Conservation (phyloP, 1,140 invertebrate species). For the Chymomyza costata region DNA sequence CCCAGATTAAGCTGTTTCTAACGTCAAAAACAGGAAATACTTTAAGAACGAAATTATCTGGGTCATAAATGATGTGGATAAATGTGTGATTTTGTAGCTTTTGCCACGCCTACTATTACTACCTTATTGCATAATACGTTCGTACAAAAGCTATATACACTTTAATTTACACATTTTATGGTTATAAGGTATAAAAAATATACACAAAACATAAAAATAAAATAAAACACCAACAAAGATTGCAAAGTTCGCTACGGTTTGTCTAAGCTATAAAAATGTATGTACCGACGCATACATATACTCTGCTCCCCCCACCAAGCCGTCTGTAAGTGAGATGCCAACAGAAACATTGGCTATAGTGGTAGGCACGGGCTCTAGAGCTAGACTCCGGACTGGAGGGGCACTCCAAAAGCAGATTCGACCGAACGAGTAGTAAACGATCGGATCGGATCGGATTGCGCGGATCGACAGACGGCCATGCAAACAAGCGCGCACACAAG, state of each 20-base stretch:
- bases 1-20: too few relatives aligned
- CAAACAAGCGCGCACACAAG: conserved; percentile 29
- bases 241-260: neutral
- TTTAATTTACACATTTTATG: conserved; percentile 6
- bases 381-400: too few relatives aligned
- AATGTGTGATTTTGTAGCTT: too few relatives aligned
- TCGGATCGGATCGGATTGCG: conserved; percentile 8
- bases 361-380: conserved; percentile 38
- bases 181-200: conserved; percentile 6
- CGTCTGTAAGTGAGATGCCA: conserved; percentile 21
- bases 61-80: too few relatives aligned
- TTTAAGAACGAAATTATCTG: too few relatives aligned
- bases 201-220: neutral
- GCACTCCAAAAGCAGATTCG: conserved; percentile 6
- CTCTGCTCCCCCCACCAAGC: conserved; percentile 3
- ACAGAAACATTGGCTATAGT: conserved; percentile 8
- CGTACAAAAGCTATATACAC: too few relatives aligned
- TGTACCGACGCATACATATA: neutral
- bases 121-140: too few relatives aligned
- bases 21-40: too few relatives aligned
- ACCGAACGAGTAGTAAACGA: conserved; percentile 2
- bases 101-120: too few relatives aligned
- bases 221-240: conserved; percentile 13
- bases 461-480: conserved; percentile 23
- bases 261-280: too few relatives aligned